Conservation (phyloP, 2,888 invertebrate species). For the Polymixis lichenea region DNA sequence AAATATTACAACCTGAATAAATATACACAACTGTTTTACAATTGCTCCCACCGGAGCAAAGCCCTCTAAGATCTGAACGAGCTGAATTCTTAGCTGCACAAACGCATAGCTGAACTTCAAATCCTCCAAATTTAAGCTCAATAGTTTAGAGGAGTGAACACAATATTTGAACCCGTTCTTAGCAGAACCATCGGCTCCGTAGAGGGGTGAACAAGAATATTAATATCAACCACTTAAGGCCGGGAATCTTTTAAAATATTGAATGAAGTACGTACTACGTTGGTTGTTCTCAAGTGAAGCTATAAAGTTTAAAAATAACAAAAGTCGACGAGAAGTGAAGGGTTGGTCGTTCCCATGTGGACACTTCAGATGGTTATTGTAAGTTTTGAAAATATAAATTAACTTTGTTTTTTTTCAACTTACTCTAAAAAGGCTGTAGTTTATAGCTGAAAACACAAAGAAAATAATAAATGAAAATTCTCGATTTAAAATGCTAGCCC, state of each 20-base stretch:
- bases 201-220: constrained; percentile 25
- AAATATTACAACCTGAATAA: background rate
- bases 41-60: background rate
- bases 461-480: background rate
- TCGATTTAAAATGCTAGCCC: background rate
- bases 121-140: constrained; percentile 4
- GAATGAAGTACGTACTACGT: constrained; percentile 13
- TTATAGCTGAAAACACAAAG: background rate
- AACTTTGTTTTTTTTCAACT: constrained; percentile 21
- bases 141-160: constrained; percentile 22
- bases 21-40: background rate
- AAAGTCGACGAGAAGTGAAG: constrained; percentile 27
- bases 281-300: constrained; percentile 27
- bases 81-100: background rate
- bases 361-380: constrained; percentile 20
- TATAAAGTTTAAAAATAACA: constrained; percentile 57
- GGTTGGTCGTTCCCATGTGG: constrained; percentile 44
- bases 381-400: constrained; percentile 41
- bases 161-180: constrained; percentile 6
- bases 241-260: constrained; percentile 32
- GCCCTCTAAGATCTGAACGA: background rate
- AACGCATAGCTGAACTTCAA: constrained; percentile 8
- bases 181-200: background rate
- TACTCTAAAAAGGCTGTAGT: constrained; percentile 9
- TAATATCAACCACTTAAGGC: constrained; percentile 32